These are phyloP conservation scores for Luperina testacea DNA, from an alignment of 2,888 invertebrate species.

Conservation along the genomic window DNA sequence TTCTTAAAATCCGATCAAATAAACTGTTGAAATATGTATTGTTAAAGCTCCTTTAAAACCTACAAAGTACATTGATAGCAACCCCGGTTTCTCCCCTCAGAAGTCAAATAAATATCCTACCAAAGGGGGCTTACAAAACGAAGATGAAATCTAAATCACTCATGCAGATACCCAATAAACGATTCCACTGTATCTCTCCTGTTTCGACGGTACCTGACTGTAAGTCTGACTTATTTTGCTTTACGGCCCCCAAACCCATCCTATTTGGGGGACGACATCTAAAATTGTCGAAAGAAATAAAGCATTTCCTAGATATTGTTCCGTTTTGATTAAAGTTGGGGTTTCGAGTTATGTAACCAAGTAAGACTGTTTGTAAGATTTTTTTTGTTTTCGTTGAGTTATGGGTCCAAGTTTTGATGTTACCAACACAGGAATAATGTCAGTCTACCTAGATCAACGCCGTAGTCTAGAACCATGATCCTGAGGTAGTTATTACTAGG, in stretches of 20 bases:
- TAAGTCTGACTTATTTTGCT: conserved; percentile 61
- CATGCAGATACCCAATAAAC: conserved; percentile 57
- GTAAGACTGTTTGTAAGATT: not conserved
- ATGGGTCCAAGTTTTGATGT: conserved; percentile 14
- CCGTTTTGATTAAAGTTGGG: conserved; percentile 50
- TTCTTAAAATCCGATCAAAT: not conserved
- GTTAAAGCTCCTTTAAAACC: conserved; percentile 3
- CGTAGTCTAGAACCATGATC: not conserved
- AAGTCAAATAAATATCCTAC: conserved; percentile 35
- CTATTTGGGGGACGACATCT: conserved; percentile 54
- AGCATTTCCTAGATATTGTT: conserved; percentile 39
- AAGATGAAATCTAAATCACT: conserved; percentile 60
- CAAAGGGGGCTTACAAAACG: conserved; percentile 34
- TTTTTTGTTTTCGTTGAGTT: not conserved
- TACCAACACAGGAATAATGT: not conserved
- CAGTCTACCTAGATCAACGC: not conserved
- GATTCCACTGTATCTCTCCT: conserved; percentile 42
- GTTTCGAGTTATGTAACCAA: not conserved
- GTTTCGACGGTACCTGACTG: conserved; percentile 52
- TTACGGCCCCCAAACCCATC: conserved; percentile 40
- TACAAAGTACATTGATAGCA: conserved; percentile 15
- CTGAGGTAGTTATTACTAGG: too few relatives aligned
- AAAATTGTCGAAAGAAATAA: conserved; percentile 52
- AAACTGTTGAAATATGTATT: conserved; percentile 27
- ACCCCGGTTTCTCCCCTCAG: conserved; percentile 19